Percentiles rank a stretch among this genome's conserved stretches.
Evolutionary conservation across 2,113 vertebrate genomes (phyloP).

Genomic region (Andinoacara biseriatus): DNA sequence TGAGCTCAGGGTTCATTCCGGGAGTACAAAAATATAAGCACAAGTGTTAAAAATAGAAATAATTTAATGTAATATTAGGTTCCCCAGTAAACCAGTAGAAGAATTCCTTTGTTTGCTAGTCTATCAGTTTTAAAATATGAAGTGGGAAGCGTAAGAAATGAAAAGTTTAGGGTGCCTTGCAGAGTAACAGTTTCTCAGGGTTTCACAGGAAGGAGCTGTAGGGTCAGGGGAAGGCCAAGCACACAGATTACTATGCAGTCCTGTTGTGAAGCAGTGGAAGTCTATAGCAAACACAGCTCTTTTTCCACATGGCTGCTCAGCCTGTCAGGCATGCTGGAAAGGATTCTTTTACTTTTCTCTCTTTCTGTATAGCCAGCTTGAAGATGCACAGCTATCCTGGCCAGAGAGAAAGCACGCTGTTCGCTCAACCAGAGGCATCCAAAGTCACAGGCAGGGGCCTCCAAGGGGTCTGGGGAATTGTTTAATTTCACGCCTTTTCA

Average conservation of each 20-base stretch:
- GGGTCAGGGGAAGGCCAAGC: constrained; percentile 60
- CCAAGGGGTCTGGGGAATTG: constrained; percentile 51
- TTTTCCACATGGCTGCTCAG: constrained; percentile 73
- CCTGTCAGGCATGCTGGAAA: constrained; percentile 53
- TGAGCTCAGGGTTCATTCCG: neutral
- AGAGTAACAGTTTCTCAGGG: constrained; percentile 7
- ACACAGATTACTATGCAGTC: constrained; percentile 61
- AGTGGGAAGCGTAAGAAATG: constrained; percentile 11
- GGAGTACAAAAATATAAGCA: neutral
- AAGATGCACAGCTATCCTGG: constrained; percentile 36
- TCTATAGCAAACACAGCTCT: constrained; percentile 69
- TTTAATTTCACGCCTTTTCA: constrained; percentile 69
- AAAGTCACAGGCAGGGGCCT: constrained; percentile 50
- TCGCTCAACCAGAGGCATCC: constrained; percentile 43
- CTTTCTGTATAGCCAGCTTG: constrained; percentile 39
- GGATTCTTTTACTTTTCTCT: constrained; percentile 43
- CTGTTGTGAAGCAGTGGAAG: constrained; percentile 48
- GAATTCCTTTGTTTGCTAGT: constrained; percentile 1
- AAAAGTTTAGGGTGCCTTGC: constrained; percentile 24
- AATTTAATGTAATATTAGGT: neutral
- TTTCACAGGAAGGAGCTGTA: constrained; percentile 36
- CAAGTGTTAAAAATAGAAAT: neutral
- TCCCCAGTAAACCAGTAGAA: neutral
- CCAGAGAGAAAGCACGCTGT: constrained; percentile 23
- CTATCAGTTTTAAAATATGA: neutral